Evolutionary conservation across 2,888 invertebrate genomes (phyloP).

Genomic region (Esperia sulphurella): DNA sequence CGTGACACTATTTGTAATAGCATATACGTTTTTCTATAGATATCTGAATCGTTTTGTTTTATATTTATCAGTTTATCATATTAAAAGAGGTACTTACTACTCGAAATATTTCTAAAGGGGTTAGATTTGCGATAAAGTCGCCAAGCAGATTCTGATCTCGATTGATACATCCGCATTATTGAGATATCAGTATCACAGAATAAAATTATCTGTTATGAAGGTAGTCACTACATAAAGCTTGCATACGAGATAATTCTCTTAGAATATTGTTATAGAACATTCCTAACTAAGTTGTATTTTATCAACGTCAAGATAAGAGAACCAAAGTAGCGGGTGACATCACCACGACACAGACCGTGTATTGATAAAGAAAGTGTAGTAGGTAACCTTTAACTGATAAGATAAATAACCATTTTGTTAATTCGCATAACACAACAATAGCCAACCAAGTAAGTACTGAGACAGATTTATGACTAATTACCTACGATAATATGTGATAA

Average conservation of each 20-base stretch:
- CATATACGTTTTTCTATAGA: no score
- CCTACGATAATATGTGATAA: slow-evolving; percentile 17
- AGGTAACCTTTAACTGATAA: slow-evolving; percentile 61
- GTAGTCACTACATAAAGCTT: not conserved
- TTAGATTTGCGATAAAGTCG: not conserved
- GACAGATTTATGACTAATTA: slow-evolving; percentile 28
- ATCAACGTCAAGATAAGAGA: slow-evolving; percentile 65
- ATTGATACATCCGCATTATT: slow-evolving; percentile 2
- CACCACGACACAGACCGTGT: slow-evolving; percentile 52
- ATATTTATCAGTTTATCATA: no score
- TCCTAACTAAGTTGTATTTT: slow-evolving; percentile 53
- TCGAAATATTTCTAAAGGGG: not conserved
- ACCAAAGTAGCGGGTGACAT: slow-evolving; percentile 66
- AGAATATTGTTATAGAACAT: slow-evolving; percentile 36
- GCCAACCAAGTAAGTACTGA: slow-evolving; percentile 19
- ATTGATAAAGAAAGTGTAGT: slow-evolving; percentile 69
- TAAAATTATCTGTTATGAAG: not conserved
- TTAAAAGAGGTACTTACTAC: no score
- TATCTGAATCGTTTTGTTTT: no score
- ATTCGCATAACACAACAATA: slow-evolving; percentile 20
- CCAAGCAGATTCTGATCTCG: not conserved
- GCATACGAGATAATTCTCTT: not conserved
- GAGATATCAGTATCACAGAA: not conserved
- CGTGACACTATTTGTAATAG: not conserved
- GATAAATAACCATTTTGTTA: slow-evolving; percentile 46